These are phyloP conservation scores for Tapirus indicus DNA, from an alignment of 2,797 vertebrate species.

Conservation along the genomic window DNA sequence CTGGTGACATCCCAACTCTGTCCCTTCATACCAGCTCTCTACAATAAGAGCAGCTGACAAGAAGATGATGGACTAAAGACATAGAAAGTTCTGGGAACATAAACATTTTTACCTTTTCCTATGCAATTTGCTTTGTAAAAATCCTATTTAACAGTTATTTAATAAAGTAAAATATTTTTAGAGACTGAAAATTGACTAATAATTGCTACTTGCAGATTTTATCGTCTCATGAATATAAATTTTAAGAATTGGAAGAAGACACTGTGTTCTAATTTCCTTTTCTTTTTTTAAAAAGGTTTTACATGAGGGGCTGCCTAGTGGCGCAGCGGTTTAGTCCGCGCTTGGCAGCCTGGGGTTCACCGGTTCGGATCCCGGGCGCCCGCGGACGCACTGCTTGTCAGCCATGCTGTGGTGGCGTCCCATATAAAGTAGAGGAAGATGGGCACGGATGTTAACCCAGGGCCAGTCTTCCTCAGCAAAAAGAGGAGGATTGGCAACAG, in stretches of 20 bases:
- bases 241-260: neutral
- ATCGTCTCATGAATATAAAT: neutral
- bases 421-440: no score
- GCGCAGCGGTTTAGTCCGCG: no score
- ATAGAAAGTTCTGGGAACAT: neutral
- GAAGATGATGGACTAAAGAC: neutral
- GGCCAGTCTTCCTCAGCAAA: no score
- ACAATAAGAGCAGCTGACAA: neutral
- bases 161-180: conserved; percentile 78
- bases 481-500: no score
- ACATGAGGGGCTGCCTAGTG: neutral
- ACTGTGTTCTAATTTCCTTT: neutral
- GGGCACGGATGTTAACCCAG: no score
- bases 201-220: neutral
- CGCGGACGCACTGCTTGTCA: no score
- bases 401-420: no score
- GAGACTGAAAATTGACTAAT: conserved; percentile 27
- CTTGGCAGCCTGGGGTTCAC: no score
- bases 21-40: neutral
- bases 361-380: no score
- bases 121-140: conserved; percentile 71
- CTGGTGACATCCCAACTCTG: rapidly evolving
- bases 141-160: conserved; percentile 81
- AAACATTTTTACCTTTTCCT: conserved; percentile 57
- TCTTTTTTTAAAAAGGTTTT: neutral